Evolutionary conservation across 2,797 vertebrate species (phyloP).

Genomic region (Leptodactylus fallax): DNA sequence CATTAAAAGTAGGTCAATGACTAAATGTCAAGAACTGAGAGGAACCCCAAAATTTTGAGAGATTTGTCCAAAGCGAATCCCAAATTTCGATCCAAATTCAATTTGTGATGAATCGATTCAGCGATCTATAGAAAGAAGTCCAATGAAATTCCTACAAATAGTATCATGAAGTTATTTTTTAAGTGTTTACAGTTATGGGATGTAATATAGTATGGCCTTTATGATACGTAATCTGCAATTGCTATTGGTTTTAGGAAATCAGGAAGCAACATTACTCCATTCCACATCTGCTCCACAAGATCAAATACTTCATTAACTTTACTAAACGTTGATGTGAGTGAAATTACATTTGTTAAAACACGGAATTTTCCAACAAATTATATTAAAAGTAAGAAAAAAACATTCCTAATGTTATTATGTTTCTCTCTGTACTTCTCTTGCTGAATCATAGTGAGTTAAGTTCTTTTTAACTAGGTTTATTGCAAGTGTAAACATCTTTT

Average conservation of each 20-base stretch:
- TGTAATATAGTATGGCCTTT: not conserved
- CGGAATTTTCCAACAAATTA: constrained; percentile 22
- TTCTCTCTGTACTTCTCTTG: constrained; percentile 20
- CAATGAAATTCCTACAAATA: no score
- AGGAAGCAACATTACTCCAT: not conserved
- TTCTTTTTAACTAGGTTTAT: constrained; percentile 48
- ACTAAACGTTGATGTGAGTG: constrained; percentile 35
- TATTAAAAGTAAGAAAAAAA: constrained; percentile 32
- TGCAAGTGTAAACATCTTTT: constrained; percentile 50
- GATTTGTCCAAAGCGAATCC: no score
- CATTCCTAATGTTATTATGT: constrained; percentile 40
- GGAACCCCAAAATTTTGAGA: no score
- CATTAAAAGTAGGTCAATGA: no score
- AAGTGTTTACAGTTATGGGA: not conserved
- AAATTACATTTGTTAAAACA: constrained; percentile 43
- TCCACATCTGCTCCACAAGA: constrained; percentile 27
- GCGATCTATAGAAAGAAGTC: no score
- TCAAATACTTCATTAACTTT: constrained; percentile 23
- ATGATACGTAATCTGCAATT: not conserved
- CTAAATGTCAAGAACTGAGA: no score
- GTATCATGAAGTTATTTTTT: no score
- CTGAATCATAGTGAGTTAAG: constrained; percentile 37
- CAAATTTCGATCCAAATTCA: no score
- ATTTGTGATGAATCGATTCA: no score
- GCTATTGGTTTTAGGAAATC: not conserved